Base-by-base conservation (phyloP, 2,797 vertebrate genomes). In the Falco berigora region DNA sequence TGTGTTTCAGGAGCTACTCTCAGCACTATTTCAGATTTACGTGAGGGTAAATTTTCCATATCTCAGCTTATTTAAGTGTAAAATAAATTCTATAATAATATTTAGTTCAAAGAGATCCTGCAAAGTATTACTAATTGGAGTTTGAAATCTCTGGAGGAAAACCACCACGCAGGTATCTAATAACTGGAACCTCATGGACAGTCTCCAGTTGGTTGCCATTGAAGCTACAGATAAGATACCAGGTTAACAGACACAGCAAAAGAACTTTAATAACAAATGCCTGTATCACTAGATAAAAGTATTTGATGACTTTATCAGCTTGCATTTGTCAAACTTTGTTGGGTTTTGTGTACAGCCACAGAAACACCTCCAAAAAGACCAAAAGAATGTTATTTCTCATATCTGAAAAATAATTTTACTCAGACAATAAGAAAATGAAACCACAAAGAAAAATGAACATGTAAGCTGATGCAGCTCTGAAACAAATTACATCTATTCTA, bases 401-500 rank as follows among this genome's bases (percentile, higher is more conserved):
- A 83, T 36, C 18, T 44, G 85, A 86, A 88, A 59, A 90, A 56
- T 56, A 71, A 79, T 46, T 93, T 91, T 79, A 90, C 87, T 92
- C 28, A 8, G 69, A 77, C 42, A 86, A 92, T 75, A 88, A 82
- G 78, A 64, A 96, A 95, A 93, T 42, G 17, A 55, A 92, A 71
- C 17, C 25, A 24, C 15, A 49, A 86, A 71, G 67, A 96, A 91
- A 96, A 97, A 96, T 75, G 82, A 94, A 80, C 49, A 77, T 72
- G 68, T 75, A 66, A 80, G 84, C 76, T 53, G 52, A 75, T 81
- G 46, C 50, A 93, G 72, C 72, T 86, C 86, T 69, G 63, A 96
- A 97, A 62, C 50, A 96, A 83, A 95, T 94, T 94, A 91, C 73
- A 86, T 90, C 56, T 62, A 94, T 90, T 93, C 77, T 88, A 73